Conservation (phyloP, 2,888 invertebrate species). For the Deroplatys truncata region DNA sequence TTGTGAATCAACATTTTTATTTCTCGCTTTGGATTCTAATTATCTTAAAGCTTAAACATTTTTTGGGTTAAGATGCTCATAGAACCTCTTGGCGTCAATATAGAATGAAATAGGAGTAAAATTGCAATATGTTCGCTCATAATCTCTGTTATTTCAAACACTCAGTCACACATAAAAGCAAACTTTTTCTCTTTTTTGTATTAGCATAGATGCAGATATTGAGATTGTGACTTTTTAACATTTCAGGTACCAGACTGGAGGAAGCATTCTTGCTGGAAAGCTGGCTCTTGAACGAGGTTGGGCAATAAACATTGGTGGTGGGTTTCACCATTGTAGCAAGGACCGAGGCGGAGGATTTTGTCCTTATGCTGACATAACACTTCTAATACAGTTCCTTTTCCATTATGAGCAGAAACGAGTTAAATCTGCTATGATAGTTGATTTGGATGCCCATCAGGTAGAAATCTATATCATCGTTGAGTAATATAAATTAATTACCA, state of each 20-base stretch:
- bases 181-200: no score
- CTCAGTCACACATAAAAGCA: no score
- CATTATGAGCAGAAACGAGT: slow-evolving; percentile 50
- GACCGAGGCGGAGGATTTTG: slow-evolving; percentile 82
- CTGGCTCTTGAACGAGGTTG: slow-evolving; percentile 78
- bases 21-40: no score
- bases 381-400: slow-evolving; percentile 67
- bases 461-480: not conserved
- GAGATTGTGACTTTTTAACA: no score
- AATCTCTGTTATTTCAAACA: no score
- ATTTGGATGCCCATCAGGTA: slow-evolving; percentile 89
- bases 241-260: slow-evolving; percentile 70
- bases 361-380: slow-evolving; percentile 83
- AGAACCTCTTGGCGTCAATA: no score
- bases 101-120: no score
- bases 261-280: slow-evolving; percentile 77
- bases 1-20: no score
- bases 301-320: slow-evolving; percentile 88
- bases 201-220: no score
- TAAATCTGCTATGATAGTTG: slow-evolving; percentile 77
- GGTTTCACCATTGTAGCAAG: slow-evolving; percentile 84
- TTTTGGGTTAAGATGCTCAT: no score
- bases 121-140: no score
- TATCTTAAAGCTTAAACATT: no score
- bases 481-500: not conserved